Evolutionary conservation across 2,888 invertebrate species (phyloP).

Genomic region (Physocephala rufipes): DNA sequence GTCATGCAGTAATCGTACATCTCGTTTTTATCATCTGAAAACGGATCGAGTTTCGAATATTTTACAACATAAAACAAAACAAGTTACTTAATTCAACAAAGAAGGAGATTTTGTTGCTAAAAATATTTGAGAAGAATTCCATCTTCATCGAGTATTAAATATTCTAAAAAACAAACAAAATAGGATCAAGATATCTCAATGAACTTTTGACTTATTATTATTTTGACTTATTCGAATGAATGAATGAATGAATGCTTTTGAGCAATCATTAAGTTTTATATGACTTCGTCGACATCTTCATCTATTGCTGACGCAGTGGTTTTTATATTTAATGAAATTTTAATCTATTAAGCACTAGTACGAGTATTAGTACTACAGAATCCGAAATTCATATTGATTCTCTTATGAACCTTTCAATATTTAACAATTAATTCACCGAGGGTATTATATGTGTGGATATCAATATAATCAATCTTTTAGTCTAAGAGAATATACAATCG

Average conservation of each 20-base stretch:
- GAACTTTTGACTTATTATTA: too few species aligned
- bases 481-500: constrained; percentile 19
- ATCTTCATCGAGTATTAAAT: background rate
- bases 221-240: too few species aligned
- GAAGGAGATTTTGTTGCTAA: background rate
- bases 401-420: constrained; percentile 3
- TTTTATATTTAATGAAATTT: constrained; percentile 21
- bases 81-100: background rate
- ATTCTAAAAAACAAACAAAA: constrained; percentile 9
- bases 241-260: background rate
- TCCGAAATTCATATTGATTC: background rate
- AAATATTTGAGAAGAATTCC: background rate
- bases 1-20: constrained; percentile 19
- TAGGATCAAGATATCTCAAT: too few species aligned
- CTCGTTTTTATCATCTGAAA: constrained; percentile 12
- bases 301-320: constrained; percentile 4
- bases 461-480: background rate
- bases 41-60: background rate
- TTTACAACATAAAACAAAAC: background rate
- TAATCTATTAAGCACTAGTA: background rate
- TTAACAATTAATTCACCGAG: constrained; percentile 15
- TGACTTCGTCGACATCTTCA: background rate
- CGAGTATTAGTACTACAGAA: background rate
- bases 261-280: constrained; percentile 9
- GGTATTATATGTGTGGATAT: constrained; percentile 22